phyloP scores from a whole-genome alignment of 2,888 invertebrate species.

The Chalcosyrphus nemorum region DNA sequence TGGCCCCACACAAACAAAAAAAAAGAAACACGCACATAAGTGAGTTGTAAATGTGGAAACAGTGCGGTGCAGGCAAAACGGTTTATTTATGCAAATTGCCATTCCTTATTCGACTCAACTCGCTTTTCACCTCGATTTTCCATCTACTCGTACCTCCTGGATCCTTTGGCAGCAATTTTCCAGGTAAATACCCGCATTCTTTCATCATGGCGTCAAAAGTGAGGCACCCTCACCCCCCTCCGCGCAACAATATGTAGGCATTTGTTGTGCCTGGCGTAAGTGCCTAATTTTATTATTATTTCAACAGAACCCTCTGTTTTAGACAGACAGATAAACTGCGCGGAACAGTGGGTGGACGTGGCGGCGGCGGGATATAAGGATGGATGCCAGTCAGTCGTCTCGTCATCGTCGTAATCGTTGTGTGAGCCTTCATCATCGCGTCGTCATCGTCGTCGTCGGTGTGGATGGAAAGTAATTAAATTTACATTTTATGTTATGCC shows the following conservation, averaged over 20 bases:
- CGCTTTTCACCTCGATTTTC: not conserved
- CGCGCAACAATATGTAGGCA: conserved; percentile 36
- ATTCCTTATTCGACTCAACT: conserved; percentile 16
- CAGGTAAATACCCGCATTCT: conserved; percentile 38
- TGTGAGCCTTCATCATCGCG: not conserved
- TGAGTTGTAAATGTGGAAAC: conserved; percentile 59
- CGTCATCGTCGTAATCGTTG: not conserved
- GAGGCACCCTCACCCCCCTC: no score
- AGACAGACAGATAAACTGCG: conserved; percentile 6
- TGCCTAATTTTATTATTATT: conserved; percentile 62
- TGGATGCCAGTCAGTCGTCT: conserved; percentile 7
- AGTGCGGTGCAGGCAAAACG: conserved; percentile 52
- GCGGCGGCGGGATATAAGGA: not conserved
- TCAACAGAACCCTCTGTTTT: conserved; percentile 1
- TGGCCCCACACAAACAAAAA: no score
- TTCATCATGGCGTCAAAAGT: conserved; percentile 44
- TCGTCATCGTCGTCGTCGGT: not conserved
- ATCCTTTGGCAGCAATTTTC: not conserved
- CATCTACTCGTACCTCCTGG: not conserved
- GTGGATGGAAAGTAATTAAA: conserved; percentile 52
- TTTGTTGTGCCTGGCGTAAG: conserved; percentile 35
- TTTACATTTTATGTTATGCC: conserved; percentile 60
- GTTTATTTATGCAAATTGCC: conserved; percentile 71
- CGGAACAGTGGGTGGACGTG: not conserved
- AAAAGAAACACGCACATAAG: conserved; percentile 31